Conservation (phyloP, 2,797 vertebrate genomes). For the Echeneis naucrates region DNA sequence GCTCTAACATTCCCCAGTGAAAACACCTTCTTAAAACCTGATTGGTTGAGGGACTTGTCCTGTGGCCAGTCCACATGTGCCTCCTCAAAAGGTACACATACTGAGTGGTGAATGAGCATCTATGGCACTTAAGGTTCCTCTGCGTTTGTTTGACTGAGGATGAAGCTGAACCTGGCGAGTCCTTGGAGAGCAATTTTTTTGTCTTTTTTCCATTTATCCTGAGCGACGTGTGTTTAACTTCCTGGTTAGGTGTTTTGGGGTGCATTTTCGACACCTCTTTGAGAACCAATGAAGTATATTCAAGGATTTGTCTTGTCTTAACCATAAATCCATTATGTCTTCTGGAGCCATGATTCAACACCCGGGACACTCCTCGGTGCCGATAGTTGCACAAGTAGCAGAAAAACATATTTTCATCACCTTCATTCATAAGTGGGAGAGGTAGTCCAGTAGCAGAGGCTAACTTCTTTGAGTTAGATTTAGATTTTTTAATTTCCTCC, state of each 20-base stretch:
- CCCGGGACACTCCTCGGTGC: fast-evolving
- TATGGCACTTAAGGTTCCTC: constrained; percentile 85
- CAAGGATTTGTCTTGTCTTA: not conserved
- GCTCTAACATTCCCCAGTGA: constrained; percentile 83
- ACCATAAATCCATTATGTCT: constrained; percentile 36
- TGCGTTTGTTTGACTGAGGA: not conserved
- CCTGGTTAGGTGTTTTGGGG: not conserved
- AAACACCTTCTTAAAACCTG: constrained; percentile 85
- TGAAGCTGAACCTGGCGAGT: not conserved
- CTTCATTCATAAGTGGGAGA: constrained; percentile 61
- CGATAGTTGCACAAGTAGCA: constrained; percentile 77
- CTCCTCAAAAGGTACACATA: constrained; percentile 86
- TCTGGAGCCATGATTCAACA: constrained; percentile 53
- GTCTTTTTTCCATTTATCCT: not conserved
- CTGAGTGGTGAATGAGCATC: constrained; percentile 85
- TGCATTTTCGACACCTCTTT: not conserved
- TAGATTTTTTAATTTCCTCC: constrained; percentile 48
- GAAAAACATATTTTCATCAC: constrained; percentile 49
- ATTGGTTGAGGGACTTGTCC: constrained; percentile 76
- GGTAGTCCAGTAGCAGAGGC: constrained; percentile 66
- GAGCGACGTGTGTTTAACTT: not conserved
- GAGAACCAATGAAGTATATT: constrained; percentile 48
- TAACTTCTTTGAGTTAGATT: constrained; percentile 22
- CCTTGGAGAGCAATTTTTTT: not conserved
- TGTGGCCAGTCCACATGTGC: constrained; percentile 87